Conservation (phyloP, 2,888 invertebrate genomes). For the Erebia epiphron region DNA sequence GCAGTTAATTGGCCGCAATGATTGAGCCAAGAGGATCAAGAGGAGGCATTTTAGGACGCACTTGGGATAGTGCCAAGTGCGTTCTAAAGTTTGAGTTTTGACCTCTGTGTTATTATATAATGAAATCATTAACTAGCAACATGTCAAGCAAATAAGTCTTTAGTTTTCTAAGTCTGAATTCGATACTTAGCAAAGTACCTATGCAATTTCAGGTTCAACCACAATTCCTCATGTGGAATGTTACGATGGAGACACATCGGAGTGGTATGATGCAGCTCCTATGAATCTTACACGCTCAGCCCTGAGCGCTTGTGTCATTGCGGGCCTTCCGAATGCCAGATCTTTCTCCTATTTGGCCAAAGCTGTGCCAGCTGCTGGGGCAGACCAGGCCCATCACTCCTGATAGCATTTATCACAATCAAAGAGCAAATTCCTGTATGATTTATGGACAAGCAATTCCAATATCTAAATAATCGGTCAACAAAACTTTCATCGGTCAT, state of each 20-base stretch:
- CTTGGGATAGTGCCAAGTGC: no score
- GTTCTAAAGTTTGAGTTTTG: no score
- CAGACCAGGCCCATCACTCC: conserved; percentile 70
- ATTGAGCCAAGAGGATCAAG: no score
- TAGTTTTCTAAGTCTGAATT: no score
- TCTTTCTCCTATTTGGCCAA: conserved; percentile 85
- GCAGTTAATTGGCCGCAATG: no score
- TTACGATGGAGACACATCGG: conserved; percentile 85
- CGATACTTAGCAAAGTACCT: no score
- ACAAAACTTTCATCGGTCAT: no score
- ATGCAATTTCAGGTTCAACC: conserved; percentile 79
- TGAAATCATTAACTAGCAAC: no score
- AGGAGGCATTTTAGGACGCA: no score
- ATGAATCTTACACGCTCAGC: conserved; percentile 93
- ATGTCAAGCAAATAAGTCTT: no score
- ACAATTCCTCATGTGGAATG: conserved; percentile 90
- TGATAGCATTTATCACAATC: conserved; percentile 40
- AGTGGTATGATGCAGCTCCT: conserved; percentile 87
- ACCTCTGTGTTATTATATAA: no score
- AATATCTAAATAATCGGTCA: no score
- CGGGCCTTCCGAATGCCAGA: conserved; percentile 86
- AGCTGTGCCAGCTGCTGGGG: conserved; percentile 76
- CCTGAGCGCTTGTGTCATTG: conserved; percentile 89
- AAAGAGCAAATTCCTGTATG: neutral
- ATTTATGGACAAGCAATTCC: neutral